Evolutionary conservation across 2,888 invertebrate species (phyloP).

Genomic region (Mythimna albipuncta): DNA sequence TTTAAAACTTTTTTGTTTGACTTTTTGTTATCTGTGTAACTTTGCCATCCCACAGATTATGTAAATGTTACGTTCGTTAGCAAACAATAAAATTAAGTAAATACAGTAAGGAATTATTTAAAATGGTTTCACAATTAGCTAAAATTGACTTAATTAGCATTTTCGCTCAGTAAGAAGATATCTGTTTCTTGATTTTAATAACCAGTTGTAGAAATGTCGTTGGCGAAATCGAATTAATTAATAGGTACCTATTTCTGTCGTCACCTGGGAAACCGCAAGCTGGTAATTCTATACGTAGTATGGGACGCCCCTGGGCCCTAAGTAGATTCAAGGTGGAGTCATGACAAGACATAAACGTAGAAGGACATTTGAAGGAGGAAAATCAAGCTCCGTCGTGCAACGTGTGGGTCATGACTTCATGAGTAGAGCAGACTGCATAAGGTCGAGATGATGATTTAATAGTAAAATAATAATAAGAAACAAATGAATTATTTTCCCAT

Average conservation of each 20-base stretch:
- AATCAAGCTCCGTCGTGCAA: background rate
- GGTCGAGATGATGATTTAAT: background rate
- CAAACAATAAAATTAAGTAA: background rate
- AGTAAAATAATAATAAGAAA: background rate
- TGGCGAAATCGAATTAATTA: background rate
- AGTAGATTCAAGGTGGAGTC: background rate
- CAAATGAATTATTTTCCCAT: too few species aligned
- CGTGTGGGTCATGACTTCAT: background rate
- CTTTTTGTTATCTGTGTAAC: conserved; percentile 19
- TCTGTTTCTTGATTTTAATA: conserved; percentile 8
- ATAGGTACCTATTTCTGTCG: background rate
- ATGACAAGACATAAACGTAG: background rate
- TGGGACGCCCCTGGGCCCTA: conserved; percentile 18
- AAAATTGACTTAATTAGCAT: conserved; percentile 20
- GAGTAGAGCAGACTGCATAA: background rate
- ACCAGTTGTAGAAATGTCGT: background rate
- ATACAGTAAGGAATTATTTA: background rate
- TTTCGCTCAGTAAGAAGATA: conserved; percentile 1
- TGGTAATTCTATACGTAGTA: background rate
- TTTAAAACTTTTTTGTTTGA: conserved; percentile 22
- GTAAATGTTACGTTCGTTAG: conserved; percentile 19
- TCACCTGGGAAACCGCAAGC: background rate
- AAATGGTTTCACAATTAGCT: conserved; percentile 15
- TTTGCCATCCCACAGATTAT: conserved; percentile 27
- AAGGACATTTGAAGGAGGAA: conserved; percentile 24